Conservation (phyloP, 2,888 invertebrate species). For the Dascillus cervinus region DNA sequence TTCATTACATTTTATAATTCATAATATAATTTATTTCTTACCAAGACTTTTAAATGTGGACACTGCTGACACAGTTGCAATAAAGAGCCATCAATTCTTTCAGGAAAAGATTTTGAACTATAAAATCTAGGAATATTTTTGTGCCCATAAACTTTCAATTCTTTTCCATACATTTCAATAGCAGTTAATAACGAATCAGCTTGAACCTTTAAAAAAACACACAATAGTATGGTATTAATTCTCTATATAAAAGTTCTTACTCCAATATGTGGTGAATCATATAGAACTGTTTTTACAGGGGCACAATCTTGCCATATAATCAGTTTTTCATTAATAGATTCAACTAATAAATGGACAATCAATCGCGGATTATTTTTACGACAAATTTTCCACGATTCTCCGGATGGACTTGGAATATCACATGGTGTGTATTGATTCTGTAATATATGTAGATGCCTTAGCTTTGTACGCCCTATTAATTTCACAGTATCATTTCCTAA, state of each 20-base stretch:
- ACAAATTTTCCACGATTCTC: constrained; percentile 43
- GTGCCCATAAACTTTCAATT: constrained; percentile 59
- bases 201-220: constrained; percentile 37
- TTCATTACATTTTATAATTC: background rate
- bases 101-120: constrained; percentile 58
- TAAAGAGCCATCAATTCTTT: constrained; percentile 61
- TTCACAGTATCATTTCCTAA: constrained; percentile 64
- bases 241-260: too few species aligned
- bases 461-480: constrained; percentile 55
- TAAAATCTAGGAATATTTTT: constrained; percentile 59
- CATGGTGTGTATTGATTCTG: constrained; percentile 64
- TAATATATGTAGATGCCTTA: constrained; percentile 62
- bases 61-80: constrained; percentile 61
- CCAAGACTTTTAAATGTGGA: constrained; percentile 58
- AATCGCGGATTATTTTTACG: constrained; percentile 52
- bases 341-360: constrained; percentile 61
- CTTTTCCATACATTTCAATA: constrained; percentile 55
- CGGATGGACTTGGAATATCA: constrained; percentile 46
- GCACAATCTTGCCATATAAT: constrained; percentile 62
- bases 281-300: constrained; percentile 58
- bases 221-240: constrained; percentile 42
- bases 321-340: constrained; percentile 51
- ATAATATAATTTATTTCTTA: too few species aligned
- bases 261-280: constrained; percentile 53
- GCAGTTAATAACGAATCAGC: constrained; percentile 47